Conservation (phyloP, 2,797 vertebrate species). For the Erethizon dorsatum region DNA sequence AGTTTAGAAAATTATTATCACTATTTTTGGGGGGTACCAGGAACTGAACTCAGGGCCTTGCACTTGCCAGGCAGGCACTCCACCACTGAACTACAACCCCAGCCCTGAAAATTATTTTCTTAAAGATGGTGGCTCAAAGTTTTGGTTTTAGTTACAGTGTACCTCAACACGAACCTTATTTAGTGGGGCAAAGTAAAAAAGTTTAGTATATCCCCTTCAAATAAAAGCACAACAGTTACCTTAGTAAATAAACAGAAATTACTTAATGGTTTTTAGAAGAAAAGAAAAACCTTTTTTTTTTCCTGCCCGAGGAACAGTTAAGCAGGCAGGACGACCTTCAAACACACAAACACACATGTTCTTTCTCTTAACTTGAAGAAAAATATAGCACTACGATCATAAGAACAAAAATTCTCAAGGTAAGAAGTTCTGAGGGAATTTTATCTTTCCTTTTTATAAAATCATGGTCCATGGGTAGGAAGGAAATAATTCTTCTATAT, state of each 20-base stretch:
- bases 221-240: neutral
- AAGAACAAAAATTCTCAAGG: slow-evolving; percentile 42
- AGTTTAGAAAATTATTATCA: neutral
- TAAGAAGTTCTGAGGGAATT: slow-evolving; percentile 12
- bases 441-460: slow-evolving; percentile 38
- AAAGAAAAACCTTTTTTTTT: neutral
- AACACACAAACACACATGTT: neutral
- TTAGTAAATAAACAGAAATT: slow-evolving; percentile 41
- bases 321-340: neutral
- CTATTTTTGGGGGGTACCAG: no score
- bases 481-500: neutral
- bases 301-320: slow-evolving; percentile 33
- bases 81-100: no score
- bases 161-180: neutral
- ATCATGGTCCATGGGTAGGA: neutral
- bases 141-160: neutral
- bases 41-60: no score
- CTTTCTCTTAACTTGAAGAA: neutral
- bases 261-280: slow-evolving; percentile 8
- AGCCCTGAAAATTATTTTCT: neutral
- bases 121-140: neutral
- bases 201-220: neutral
- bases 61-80: no score
- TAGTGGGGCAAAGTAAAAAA: neutral
- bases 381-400: neutral